Base-by-base conservation (phyloP, 2,888 invertebrate species). In the Altica lythri region DNA sequence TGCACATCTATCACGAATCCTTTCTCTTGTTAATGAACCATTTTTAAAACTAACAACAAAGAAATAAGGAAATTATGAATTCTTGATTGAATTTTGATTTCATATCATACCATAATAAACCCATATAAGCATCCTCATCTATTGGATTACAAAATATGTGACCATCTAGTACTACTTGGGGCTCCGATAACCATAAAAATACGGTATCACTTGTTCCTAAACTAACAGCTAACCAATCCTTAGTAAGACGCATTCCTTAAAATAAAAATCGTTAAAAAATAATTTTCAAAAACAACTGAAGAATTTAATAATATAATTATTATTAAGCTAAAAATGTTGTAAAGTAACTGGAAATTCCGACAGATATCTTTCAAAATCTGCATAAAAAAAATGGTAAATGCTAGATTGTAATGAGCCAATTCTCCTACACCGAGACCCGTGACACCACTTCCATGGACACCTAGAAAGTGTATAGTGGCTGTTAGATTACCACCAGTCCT, bases 181-280 rank as follows among this genome's bases (percentile, higher is more conserved):
- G 86, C 19, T 84, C 78, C 16, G 82, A 77, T 4, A 94, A 78
- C 76, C 89, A 90, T 53, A 91, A 79, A 69, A 97, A 89, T 1
- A 95, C 75, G 0, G 95, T 95, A 76, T 98, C 97, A 74, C 95
- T 96, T 0, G 97, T 97, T 4, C 98, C 95, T 49, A 94, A 78
- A 66, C 93, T 92, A 35, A 95, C 86, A 0, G 90, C 92, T 13
- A 96, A 79, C 81, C 95, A 95, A 47, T 88, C 89, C 25, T 88
- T 79, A 10, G 83, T 81, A 2, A 95, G 79, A 27, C 89, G 83
- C 80, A 96, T 88, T 4, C 92, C 93, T 84, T 38, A 48, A 49
- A 48, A 61, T 10, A 12, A n/a, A n/a, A n/a, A n/a, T n/a, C n/a
- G n/a, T n/a, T n/a, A n/a, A n/a, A n/a, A n/a, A n/a, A n/a, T n/a